Evolutionary conservation across 2,888 invertebrate genomes (phyloP), one percentile per base, ranked within the genome.

Genomic region (Spodoptera littoralis): DNA sequence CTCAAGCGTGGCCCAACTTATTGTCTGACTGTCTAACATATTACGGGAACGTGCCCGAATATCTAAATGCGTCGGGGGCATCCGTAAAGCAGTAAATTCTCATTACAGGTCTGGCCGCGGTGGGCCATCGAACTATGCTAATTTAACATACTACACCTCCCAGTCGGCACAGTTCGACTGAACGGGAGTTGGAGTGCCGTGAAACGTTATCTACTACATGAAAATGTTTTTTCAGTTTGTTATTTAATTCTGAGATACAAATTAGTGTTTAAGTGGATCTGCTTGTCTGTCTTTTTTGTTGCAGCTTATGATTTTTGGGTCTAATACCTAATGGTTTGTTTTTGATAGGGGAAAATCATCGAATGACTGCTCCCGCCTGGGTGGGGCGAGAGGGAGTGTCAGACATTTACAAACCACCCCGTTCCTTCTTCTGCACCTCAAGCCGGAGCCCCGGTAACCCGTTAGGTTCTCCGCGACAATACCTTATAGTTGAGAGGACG

Each of bases 111-210:
- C 75, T 71, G 71, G 71, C 77, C 81, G 83, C 76, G 84, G 79
- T 79, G 84, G 77, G 79, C 80, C 77, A 84, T 88, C 86, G 88
- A 89, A 90, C 89, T 89, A 90, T 89, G 88, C 89, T 91, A 91
- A 91, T 91, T 87, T 87, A 84, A 86, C 87, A 81, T 81, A 87
- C 81, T 81, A 87, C 81, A 81, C 82, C 82, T 83, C 84, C 80
- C 80, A 62, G 76, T 70, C 58, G 63, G 75, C 52, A 11, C 12
- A 22, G 30, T 36, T 36, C 9, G 36, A 54, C 69, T 54, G 64
- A 72, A 76, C 71, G 56, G 54, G 59, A 44, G 44, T n/a, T 41
- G 41, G 3, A 36, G 56, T 65, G 18, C 51, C 22, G 27, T 47
- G 53, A 53, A 62, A 62, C 63, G 44, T 56, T 60, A 43, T 27